phyloP scores from a whole-genome alignment of 1,140 invertebrate species.

The Thaumetopoea pityocampa region DNA sequence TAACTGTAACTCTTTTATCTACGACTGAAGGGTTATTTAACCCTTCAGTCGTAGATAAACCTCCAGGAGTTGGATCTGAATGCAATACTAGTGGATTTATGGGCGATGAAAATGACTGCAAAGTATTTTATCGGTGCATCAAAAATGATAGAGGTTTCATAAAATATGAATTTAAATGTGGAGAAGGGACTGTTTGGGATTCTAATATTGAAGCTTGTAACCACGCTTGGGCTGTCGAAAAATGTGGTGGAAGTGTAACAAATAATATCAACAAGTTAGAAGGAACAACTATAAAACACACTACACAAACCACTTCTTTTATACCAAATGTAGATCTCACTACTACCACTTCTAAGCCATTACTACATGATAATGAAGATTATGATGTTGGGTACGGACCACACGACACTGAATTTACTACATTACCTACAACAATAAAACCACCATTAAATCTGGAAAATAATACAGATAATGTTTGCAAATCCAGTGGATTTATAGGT shows the following conservation, averaged over 20 bases:
- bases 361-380: conserved; percentile 8
- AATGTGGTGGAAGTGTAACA: conserved; percentile 56
- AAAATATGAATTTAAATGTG: conserved; percentile 80
- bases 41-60: neutral
- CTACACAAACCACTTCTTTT: neutral
- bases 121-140: conserved; percentile 83
- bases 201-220: conserved; percentile 78
- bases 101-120: conserved; percentile 78
- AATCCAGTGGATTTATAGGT: conserved; percentile 74
- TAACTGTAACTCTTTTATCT: conserved; percentile 16
- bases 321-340: neutral
- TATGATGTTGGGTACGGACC: conserved; percentile 19
- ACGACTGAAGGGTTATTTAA: too few relatives aligned
- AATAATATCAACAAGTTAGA: neutral
- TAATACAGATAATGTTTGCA: conserved; percentile 61
- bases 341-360: neutral
- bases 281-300: conserved; percentile 1
- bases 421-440: conserved; percentile 11
- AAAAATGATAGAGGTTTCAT: conserved; percentile 77
- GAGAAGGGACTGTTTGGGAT: conserved; percentile 82
- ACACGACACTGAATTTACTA: conserved; percentile 15
- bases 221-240: conserved; percentile 77
- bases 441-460: conserved; percentile 7
- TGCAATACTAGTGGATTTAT: conserved; percentile 76
- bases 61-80: conserved; percentile 14